Evolutionary conservation across 2,888 invertebrate species (phyloP).

Genomic region (Lasioglossum morio): DNA sequence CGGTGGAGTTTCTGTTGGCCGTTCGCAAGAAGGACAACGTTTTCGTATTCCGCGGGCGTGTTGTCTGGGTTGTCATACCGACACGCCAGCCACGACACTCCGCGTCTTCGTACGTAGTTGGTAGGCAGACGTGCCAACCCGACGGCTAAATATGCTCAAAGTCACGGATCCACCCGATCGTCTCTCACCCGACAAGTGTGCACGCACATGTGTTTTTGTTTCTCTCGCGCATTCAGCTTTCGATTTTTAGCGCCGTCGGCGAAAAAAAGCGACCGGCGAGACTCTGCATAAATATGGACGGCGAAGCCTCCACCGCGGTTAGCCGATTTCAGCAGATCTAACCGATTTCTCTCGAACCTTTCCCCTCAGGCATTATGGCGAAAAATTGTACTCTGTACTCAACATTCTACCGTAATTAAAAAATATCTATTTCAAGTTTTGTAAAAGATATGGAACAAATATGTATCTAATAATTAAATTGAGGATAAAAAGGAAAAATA

Average conservation of each 20-base stretch:
- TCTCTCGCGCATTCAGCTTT: slow-evolving; percentile 42
- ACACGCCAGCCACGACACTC: slow-evolving; percentile 72
- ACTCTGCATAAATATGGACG: background rate
- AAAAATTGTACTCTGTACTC: background rate
- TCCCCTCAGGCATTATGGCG: background rate
- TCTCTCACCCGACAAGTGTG: slow-evolving; percentile 35
- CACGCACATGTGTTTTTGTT: slow-evolving; percentile 55
- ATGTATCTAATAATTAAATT: background rate
- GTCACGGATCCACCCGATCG: slow-evolving; percentile 63
- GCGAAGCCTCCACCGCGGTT: background rate
- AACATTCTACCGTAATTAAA: background rate
- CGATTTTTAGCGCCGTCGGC: slow-evolving; percentile 36
- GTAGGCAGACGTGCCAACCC: slow-evolving; percentile 73
- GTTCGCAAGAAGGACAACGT: slow-evolving; percentile 66
- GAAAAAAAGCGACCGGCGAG: slow-evolving; percentile 5
- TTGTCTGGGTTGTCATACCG: slow-evolving; percentile 76
- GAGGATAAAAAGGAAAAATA: too few relatives aligned
- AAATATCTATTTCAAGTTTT: background rate
- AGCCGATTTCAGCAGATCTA: background rate
- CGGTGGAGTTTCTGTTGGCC: slow-evolving; percentile 43
- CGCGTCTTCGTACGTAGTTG: slow-evolving; percentile 67
- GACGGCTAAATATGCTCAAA: slow-evolving; percentile 72
- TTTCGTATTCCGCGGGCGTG: slow-evolving; percentile 74
- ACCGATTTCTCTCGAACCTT: background rate
- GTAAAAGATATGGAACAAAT: background rate